phyloP scores from a whole-genome alignment of 1,140 invertebrate species.

The Caenorhabditis elegans region WBcel235 BX284605.5:5421501-5422000 shows the following conservation, averaged over 20 bases:
- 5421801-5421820: background rate
- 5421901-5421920: conserved; percentile 24
- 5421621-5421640: too few relatives aligned
- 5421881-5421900: background rate
- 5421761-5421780: background rate
- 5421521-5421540: background rate
- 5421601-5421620: too few relatives aligned
- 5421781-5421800: background rate
- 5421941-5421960: background rate
- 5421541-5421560: background rate
- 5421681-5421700: too few relatives aligned
- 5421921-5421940: too few relatives aligned
- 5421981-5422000: background rate
- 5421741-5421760: background rate
- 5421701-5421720: background rate
- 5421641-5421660: too few relatives aligned
- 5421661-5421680: too few relatives aligned
- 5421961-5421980: background rate
- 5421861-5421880: background rate
- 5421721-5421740: background rate
- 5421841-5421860: too few relatives aligned
- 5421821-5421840: background rate
- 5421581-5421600: conserved; percentile 33
- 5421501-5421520: background rate
- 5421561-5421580: conserved; percentile 24